Conservation (phyloP, 2,113 vertebrate genomes). For the Nematolebias whitei region DNA sequence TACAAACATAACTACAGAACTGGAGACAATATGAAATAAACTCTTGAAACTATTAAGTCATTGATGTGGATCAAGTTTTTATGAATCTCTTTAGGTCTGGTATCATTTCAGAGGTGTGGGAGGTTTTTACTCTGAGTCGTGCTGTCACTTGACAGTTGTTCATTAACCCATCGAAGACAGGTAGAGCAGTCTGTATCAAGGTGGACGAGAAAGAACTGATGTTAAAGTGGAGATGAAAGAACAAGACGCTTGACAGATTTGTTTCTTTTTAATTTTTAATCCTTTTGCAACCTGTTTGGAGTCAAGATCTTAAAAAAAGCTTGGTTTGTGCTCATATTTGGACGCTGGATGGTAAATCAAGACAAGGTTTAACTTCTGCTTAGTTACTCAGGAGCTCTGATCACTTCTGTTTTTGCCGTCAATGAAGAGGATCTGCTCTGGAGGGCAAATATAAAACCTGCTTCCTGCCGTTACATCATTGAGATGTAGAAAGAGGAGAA, state of each 20-base stretch:
- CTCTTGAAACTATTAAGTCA: no score
- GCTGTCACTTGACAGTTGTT: constrained; percentile 69
- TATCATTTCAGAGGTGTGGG: constrained; percentile 33
- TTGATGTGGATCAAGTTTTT: no score
- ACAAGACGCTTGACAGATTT: background rate
- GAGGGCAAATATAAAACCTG: constrained; percentile 4
- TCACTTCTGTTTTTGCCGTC: constrained; percentile 13
- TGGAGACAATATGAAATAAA: no score
- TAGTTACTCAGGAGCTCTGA: constrained; percentile 2
- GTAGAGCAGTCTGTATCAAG: constrained; percentile 27
- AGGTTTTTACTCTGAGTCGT: constrained; percentile 20
- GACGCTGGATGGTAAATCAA: constrained; percentile 11
- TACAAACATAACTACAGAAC: background rate
- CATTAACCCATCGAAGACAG: constrained; percentile 75
- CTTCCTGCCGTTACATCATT: background rate
- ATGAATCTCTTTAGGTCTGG: background rate
- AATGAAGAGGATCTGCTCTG: background rate
- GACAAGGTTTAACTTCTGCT: constrained; percentile 12
- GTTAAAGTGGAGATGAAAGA: constrained; percentile 21
- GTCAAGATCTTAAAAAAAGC: background rate
- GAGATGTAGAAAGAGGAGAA: constrained; percentile 55
- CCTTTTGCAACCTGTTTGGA: constrained; percentile 8
- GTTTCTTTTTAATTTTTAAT: background rate
- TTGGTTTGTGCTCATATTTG: constrained; percentile 10
- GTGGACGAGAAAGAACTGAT: constrained; percentile 42